Percentiles rank a stretch among this genome's conserved stretches.
Evolutionary conservation across 2,888 invertebrate species (phyloP).

Genomic region (Hydroisotoma schaefferi): DNA sequence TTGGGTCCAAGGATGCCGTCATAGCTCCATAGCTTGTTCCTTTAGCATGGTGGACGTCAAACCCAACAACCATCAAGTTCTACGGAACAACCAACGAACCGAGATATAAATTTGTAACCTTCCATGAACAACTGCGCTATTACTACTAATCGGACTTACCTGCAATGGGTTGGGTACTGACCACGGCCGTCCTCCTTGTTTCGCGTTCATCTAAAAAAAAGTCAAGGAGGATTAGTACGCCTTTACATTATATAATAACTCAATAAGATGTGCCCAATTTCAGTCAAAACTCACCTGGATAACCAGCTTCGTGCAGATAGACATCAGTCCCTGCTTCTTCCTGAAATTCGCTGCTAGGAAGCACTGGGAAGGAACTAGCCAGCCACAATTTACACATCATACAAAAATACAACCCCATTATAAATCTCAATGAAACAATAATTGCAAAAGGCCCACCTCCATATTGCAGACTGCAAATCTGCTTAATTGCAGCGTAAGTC

Average conservation of each 20-base stretch:
- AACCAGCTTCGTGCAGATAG: conserved; percentile 70
- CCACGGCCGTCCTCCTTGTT: conserved; percentile 53
- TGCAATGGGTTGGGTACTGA: conserved; percentile 10
- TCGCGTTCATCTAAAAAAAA: conserved; percentile 67
- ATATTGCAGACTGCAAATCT: conserved; percentile 49
- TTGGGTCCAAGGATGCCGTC: conserved; percentile 13
- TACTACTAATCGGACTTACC: conserved; percentile 7
- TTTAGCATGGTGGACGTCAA: conserved; percentile 45
- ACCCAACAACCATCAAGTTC: conserved; percentile 53
- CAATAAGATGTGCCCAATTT: not conserved
- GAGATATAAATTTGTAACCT: not conserved
- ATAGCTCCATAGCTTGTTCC: conserved; percentile 27
- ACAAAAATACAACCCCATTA: not conserved
- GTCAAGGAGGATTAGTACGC: not conserved
- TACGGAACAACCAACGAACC: no score
- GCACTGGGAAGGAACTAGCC: conserved; percentile 56
- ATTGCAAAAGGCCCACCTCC: conserved; percentile 27
- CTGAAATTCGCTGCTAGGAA: conserved; percentile 52
- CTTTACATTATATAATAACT: not conserved
- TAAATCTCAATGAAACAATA: not conserved
- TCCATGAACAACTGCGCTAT: not conserved
- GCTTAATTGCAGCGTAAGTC: conserved; percentile 57
- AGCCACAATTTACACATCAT: conserved; percentile 4
- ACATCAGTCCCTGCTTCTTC: conserved; percentile 18
- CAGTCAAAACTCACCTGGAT: conserved; percentile 68